Evolutionary conservation across 2,888 invertebrate genomes (phyloP), one percentile per base, ranked within the genome.

Genomic region (Drosophila ustulata): DNA sequence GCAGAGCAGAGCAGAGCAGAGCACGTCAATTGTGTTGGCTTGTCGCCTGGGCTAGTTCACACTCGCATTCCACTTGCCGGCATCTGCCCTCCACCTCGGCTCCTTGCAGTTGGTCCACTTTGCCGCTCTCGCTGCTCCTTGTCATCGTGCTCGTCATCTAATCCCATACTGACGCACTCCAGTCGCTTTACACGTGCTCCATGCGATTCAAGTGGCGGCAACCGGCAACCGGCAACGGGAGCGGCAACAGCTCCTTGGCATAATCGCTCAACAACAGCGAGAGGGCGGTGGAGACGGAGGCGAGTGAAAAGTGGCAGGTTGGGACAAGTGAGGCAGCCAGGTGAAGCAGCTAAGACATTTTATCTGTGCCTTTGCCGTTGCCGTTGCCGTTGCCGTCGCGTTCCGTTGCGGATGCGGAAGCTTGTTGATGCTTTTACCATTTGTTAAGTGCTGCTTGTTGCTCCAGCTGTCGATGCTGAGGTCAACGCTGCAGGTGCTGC

Each of bases 381-480:
- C 6, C 30, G 30, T 30, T 9, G 34, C 11, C 11, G 65, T 77
- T 79, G 69, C 56, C 64, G 71, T 66, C 75, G 82, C 84, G 87
- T 86, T 83, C 81, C 84, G 74, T 75, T 84, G 87, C 84, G 89
- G 81, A 85, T 89, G 82, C 88, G 89, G 89, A 87, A 89, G 84
- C 82, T 84, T 88, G 84, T 86, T 87, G 85, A 85, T 84, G 85
- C 89, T 89, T 87, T 84, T 89, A 84, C 89, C 85, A 85, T 89
- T 85, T 85, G 89, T 85, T 89, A 85, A 85, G 85, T 85, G 85
- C 89, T 85, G 89, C 85, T 87, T 89, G 89, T 89, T 89, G 85
- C 89, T 88, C 80, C 82, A 83, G 88, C 82, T 83, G 82, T 87
- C 82, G 82, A 83, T 84, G 85, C 80, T 88, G 87, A 86, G 88